Base-by-base conservation (phyloP, 1,140 invertebrate genomes). In the Ptiloglossa arizonensis region DNA sequence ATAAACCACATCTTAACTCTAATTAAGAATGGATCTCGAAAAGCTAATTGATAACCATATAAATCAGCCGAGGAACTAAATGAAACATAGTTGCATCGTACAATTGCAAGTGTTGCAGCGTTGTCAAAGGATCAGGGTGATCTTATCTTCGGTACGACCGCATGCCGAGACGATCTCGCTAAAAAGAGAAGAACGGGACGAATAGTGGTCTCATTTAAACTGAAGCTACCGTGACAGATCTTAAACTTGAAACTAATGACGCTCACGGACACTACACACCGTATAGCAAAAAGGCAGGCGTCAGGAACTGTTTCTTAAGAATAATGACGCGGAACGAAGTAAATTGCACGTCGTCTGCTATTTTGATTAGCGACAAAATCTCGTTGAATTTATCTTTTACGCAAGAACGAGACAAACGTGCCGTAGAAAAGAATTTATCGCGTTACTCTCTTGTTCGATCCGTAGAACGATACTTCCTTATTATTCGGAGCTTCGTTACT, bases 181-280 rank as follows among this genome's bases (percentile, higher is more conserved):
- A 24, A 41, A 29, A 60, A 60, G 59, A 60, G 17, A 41, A 8
- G 32, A 22, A 38, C 59, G 15, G 5, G 59, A 22, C 35, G 35
- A 57, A 32, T 29, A 35, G 44, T 44, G 27, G 29, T 48, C 19
- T 35, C 56, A 13, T 35, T 59, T 35, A 35, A 71, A 22, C n/a
- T 6, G 13, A 5, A 22, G 15, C 56, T 48, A 35, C 29, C 19
- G 35, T 27, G 50, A 69, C 52, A 41, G 17, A 69, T 41, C 32
- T 69, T 8, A 15, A 41, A n/a, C 17, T 22, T 9, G 24, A 29
- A 69, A 50, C 24, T 69, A 56, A 56, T 32, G 54, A 57, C 54
- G 15, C 17, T 15, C 54, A 24, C 27, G 19, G 54, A 3, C 29
- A 32, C 29, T 57, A 29, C 27, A 13, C 9, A 32, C 27, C 17